phyloP scores from a whole-genome alignment of 2,113 vertebrate genomes.

The Crotalus tigris region DNA sequence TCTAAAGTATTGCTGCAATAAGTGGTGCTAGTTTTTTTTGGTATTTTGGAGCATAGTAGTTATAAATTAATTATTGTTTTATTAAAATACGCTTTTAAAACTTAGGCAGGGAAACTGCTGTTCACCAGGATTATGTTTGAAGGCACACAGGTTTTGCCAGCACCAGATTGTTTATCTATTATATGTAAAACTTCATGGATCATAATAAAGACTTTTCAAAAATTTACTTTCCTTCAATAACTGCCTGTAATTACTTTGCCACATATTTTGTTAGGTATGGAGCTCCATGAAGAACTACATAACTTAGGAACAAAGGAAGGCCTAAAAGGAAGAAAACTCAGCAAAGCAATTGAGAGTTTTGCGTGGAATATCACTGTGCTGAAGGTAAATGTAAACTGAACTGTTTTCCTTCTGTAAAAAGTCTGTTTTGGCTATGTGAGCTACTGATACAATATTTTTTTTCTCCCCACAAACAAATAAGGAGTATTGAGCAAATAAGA shows the following conservation, averaged over 20 bases:
- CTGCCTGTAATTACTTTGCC: neutral
- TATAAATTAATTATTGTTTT: neutral
- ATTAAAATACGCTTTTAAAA: neutral
- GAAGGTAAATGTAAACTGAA: slow-evolving; percentile 66
- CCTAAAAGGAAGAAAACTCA: slow-evolving; percentile 79
- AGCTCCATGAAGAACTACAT: slow-evolving; percentile 78
- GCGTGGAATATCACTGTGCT: slow-evolving; percentile 83
- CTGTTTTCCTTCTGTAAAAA: neutral
- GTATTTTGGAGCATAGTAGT: neutral
- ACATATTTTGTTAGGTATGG: slow-evolving; percentile 71
- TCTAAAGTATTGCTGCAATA: neutral
- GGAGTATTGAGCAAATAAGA: neutral
- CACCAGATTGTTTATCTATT: neutral
- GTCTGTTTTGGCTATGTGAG: neutral
- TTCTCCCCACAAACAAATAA: neutral
- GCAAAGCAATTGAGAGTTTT: slow-evolving; percentile 80
- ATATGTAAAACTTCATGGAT: neutral
- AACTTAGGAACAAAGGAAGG: slow-evolving; percentile 77
- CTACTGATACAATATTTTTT: neutral
- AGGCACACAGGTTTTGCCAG: neutral
- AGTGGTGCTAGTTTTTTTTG: neutral
- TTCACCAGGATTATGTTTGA: neutral
- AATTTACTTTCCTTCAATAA: neutral
- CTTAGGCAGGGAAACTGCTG: neutral
- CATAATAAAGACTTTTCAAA: neutral